A percentile compares a stretch with the other conserved stretches of the same genome.
These are phyloP conservation scores for Julus scanicus DNA, from an alignment of 2,888 invertebrate genomes.

Conservation along the genomic window DNA sequence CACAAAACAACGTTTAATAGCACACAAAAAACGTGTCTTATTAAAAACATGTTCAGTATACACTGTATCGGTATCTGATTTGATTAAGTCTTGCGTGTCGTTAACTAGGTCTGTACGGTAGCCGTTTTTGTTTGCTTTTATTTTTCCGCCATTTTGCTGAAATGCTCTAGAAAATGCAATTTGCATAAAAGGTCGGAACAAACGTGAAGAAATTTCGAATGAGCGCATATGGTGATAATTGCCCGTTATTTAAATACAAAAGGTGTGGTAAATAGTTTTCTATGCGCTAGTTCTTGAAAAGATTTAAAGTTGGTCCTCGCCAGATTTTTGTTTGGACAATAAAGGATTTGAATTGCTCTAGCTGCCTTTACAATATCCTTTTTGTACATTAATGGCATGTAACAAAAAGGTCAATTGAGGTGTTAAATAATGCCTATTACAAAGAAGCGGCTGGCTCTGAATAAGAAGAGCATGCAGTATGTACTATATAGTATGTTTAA, in stretches of 20 bases:
- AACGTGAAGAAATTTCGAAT: not conserved
- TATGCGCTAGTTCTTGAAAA: conserved; percentile 20
- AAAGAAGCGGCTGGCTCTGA: not conserved
- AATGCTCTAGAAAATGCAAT: conserved; percentile 30
- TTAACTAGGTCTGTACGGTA: not conserved
- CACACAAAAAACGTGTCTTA: not conserved
- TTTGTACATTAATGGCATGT: not conserved
- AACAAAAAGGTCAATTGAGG: not conserved
- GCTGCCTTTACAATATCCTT: not conserved
- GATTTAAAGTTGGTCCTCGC: not conserved
- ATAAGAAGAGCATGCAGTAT: not conserved
- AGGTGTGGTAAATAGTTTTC: not conserved
- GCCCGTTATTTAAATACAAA: conserved; percentile 30
- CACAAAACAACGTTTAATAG: not conserved
- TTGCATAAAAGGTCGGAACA: not conserved
- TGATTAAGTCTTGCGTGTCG: not conserved
- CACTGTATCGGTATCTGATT: not conserved
- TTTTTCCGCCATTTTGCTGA: not conserved
- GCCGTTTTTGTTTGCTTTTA: not conserved
- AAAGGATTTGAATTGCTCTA: not conserved
- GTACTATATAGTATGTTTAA: no score
- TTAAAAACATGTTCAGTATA: not conserved
- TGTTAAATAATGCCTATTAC: not conserved
- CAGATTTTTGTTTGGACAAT: not conserved
- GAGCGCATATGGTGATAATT: not conserved